Evolutionary conservation across 2,888 invertebrate genomes (phyloP).

Genomic region (Boloria euphrosyne): DNA sequence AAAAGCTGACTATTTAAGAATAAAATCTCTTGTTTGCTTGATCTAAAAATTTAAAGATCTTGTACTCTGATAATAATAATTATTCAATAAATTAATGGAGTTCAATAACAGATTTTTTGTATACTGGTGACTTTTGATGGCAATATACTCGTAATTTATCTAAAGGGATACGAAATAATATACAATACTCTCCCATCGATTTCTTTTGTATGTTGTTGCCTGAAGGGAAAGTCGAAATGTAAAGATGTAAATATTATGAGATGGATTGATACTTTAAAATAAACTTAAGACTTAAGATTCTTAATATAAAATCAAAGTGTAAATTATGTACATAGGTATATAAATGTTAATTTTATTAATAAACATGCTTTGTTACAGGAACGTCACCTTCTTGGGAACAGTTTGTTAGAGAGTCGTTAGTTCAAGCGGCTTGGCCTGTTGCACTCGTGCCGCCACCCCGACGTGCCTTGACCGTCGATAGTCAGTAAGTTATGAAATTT

Average conservation of each 20-base stretch:
- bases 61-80: too few species aligned
- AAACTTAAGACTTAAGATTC: too few species aligned
- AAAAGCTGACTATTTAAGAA: neutral
- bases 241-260: too few species aligned
- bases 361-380: slow-evolving; percentile 51
- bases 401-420: slow-evolving; percentile 81
- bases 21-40: too few species aligned
- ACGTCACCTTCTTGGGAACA: slow-evolving; percentile 82
- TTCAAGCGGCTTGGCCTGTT: slow-evolving; percentile 85
- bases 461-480: slow-evolving; percentile 73
- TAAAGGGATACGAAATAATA: neutral
- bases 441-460: slow-evolving; percentile 77
- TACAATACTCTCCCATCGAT: neutral
- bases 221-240: too few species aligned
- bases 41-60: too few species aligned
- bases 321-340: too few species aligned
- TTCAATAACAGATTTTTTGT: neutral
- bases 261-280: neutral
- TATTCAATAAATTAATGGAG: too few species aligned
- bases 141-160: neutral
- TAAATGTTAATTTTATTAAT: too few species aligned
- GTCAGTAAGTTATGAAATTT: slow-evolving; percentile 60
- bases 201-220: too few species aligned
- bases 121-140: neutral
- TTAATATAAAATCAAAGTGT: neutral